Base-by-base conservation (phyloP, 1,140 invertebrate genomes). In the Brachionus angularis region DNA sequence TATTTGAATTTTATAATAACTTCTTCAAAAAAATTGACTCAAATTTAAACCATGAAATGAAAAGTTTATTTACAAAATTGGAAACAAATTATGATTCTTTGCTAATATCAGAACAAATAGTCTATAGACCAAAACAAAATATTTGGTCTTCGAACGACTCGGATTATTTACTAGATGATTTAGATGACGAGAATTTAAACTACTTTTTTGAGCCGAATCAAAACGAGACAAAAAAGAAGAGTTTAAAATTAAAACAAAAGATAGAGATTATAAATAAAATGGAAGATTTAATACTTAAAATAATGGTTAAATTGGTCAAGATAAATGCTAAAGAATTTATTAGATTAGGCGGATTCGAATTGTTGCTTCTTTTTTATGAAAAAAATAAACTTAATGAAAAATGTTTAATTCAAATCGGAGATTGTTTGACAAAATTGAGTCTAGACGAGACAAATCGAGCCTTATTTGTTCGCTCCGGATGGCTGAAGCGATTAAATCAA, bases 401-500 rank as follows among this genome's bases (percentile, higher is more conserved):
- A 25, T 67, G 16, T 36, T 18, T 67, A 10, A 27, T 31, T 21
- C 21, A 47, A 21, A 46, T 67, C 18, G 62, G 62, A 31, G 29
- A 46, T 34, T 67, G 62, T 50, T 29, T 67, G 42, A 67, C 33
- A 10, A 18, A 1, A 18, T 10, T 67, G 3, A 67, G 62, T 14
- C n/a, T 46, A 12, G 5, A 47, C 12, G 1, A 16, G 16, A 67
- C 23, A 34, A 47, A 67, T 16, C 42, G 62, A 10, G 16, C n/a
- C 5, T 47, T 67, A 23, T 67, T 67, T 67, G 62, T 67, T 21
- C 16, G 29, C 18, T 67, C 62, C 39, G 62, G 62, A 18, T 67
- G 62, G 62, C n/a, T 67, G 2, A 67, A 67, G 18, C 39, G 62
- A 16, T 21, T 67, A 12, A 27, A 67, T 31, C 29, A 50, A 46